Percentiles rank a stretch among this genome's conserved stretches.
Evolutionary conservation across 1,140 invertebrate genomes (phyloP).

Genomic region (Onthophagus taurus): DNA sequence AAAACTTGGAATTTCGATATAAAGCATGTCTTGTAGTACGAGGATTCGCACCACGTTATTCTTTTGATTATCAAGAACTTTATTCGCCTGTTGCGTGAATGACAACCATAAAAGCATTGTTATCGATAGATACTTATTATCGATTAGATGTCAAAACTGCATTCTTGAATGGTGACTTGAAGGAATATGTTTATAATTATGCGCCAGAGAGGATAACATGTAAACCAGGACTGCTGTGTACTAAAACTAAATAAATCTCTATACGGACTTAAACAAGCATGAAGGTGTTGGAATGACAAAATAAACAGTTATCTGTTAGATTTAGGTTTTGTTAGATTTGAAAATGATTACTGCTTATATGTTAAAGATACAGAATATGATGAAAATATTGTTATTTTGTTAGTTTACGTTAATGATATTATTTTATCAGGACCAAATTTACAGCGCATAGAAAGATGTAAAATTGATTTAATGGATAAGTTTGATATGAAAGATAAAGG

Average conservation of each 20-base stretch:
- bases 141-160: constrained; percentile 40
- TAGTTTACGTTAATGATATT: constrained; percentile 19
- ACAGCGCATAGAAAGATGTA: constrained; percentile 6
- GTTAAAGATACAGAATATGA: neutral
- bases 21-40: constrained; percentile 39
- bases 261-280: constrained; percentile 9
- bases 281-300: constrained; percentile 5
- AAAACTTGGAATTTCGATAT: constrained; percentile 14
- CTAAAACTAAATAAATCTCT: constrained; percentile 5
- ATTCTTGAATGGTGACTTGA: constrained; percentile 36
- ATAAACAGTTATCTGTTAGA: constrained; percentile 15
- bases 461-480: constrained; percentile 1
- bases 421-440: constrained; percentile 14
- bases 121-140: constrained; percentile 31
- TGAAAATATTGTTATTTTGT: constrained; percentile 9
- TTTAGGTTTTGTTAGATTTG: constrained; percentile 11
- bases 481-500: constrained; percentile 12
- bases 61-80: constrained; percentile 36
- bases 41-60: constrained; percentile 34
- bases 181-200: constrained; percentile 35
- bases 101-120: constrained; percentile 33
- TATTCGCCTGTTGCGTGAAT: constrained; percentile 34
- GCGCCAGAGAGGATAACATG: constrained; percentile 24
- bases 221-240: constrained; percentile 1
- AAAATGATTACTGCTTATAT: constrained; percentile 4